Conservation (phyloP, 2,113 vertebrate species). For the Urocitellus parryii region DNA sequence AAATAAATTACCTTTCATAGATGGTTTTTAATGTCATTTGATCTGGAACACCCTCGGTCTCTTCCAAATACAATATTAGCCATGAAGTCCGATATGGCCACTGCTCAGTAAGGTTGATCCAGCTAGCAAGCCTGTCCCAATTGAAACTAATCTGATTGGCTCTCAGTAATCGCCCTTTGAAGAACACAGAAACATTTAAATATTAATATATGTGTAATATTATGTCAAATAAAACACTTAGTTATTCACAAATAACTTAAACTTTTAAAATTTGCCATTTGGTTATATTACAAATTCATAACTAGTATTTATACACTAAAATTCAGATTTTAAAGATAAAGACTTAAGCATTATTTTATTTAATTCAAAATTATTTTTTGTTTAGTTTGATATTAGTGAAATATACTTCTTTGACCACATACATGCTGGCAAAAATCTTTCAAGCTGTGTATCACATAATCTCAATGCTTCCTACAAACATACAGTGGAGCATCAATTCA, state of each 20-base stretch:
- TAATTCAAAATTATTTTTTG: not conserved
- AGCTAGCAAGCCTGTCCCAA: conserved; percentile 98
- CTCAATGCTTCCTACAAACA: not conserved
- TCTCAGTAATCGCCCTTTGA: conserved; percentile 93
- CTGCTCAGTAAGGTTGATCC: conserved; percentile 99
- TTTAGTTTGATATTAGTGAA: not conserved
- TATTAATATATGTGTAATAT: not conserved
- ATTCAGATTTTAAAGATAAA: not conserved
- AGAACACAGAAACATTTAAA: not conserved
- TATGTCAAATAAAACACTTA: not conserved
- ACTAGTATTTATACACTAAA: not conserved
- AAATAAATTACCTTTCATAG: conserved; percentile 93
- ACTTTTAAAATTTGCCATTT: conserved; percentile 1
- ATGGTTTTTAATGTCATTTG: conserved; percentile 94
- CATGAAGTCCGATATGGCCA: conserved; percentile 99
- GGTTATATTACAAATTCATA: conserved; percentile 20
- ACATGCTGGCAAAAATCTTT: not conserved
- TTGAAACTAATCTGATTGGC: conserved; percentile 98
- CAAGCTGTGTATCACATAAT: not conserved
- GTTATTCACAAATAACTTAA: not conserved
- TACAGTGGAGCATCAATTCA: not conserved
- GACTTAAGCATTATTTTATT: not conserved
- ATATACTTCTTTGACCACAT: not conserved
- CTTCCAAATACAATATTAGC: conserved; percentile 98
- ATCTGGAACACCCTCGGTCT: conserved; percentile 94